Percentiles rank a stretch among this genome's conserved stretches.
Conservation (phyloP, 1,140 invertebrate genomes). For the Dreissena rostriformis region DNA sequence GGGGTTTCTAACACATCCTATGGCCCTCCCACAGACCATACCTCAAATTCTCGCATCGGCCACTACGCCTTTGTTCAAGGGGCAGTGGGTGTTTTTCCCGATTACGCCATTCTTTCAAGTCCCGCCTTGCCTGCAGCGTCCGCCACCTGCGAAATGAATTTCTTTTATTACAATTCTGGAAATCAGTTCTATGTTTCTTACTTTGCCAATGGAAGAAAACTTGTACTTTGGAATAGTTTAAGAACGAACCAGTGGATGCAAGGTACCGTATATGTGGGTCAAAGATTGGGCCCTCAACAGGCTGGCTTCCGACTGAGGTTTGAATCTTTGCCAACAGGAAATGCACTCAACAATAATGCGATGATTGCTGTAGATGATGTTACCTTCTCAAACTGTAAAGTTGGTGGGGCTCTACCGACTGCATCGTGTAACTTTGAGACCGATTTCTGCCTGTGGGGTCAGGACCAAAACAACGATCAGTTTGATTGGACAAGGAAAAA, state of each 20-base stretch:
- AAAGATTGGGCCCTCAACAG: conserved; percentile 54
- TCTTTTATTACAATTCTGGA: conserved; percentile 90
- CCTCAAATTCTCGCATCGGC: conserved; percentile 60
- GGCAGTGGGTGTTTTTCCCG: conserved; percentile 70
- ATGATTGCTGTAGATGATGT: conserved; percentile 76
- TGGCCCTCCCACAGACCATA: conserved; percentile 68
- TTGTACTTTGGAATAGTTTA: conserved; percentile 45
- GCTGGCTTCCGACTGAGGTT: conserved; percentile 57
- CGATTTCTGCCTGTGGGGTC: conserved; percentile 68
- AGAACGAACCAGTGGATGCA: conserved; percentile 60
- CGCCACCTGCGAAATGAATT: conserved; percentile 78
- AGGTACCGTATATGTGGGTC: conserved; percentile 67
- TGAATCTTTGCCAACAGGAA: conserved; percentile 60
- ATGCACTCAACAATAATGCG: conserved; percentile 48
- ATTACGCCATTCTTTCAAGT: conserved; percentile 69
- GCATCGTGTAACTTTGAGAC: conserved; percentile 70
- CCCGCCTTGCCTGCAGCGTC: conserved; percentile 69
- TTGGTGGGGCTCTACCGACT: conserved; percentile 52
- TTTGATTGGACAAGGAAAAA: conserved; percentile 72
- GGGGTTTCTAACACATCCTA: conserved; percentile 47
- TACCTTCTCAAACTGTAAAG: conserved; percentile 70
- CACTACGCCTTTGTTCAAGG: conserved; percentile 74
- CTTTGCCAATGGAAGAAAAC: conserved; percentile 60
- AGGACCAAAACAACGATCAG: conserved; percentile 70
- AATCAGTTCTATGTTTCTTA: conserved; percentile 63